A percentile compares a stretch with the other conserved stretches of the same genome.
Evolutionary conservation across 2,888 invertebrate species (phyloP).

Genomic region (Cosmorhoe ocellata): DNA sequence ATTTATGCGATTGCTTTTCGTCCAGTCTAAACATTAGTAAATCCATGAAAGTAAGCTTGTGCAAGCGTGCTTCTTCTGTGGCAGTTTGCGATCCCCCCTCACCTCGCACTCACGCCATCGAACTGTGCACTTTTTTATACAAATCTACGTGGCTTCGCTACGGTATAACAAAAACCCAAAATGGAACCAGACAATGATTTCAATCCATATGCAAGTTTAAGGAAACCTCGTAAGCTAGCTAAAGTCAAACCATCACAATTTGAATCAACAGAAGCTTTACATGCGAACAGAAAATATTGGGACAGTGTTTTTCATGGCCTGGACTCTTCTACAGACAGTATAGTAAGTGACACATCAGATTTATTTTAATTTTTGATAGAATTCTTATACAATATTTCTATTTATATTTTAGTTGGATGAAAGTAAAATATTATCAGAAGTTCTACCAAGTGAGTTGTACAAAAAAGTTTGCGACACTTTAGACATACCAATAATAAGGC

Average conservation of each 20-base stretch:
- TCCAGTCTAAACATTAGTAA: slow-evolving; percentile 5
- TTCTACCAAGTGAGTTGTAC: slow-evolving; percentile 62
- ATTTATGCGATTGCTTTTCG: too few relatives aligned
- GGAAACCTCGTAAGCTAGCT: slow-evolving; percentile 53
- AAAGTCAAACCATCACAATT: slow-evolving; percentile 57
- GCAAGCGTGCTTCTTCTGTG: neutral
- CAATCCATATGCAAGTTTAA: slow-evolving; percentile 13
- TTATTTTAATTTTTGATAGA: too few relatives aligned
- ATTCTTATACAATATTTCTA: too few relatives aligned
- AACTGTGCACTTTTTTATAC: neutral
- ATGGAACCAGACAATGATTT: slow-evolving; percentile 27
- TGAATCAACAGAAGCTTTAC: slow-evolving; percentile 53
- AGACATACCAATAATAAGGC: slow-evolving; percentile 45
- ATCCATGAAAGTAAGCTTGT: slow-evolving; percentile 6
- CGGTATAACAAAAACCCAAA: slow-evolving; percentile 12
- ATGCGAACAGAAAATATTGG: slow-evolving; percentile 67
- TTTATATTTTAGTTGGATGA: slow-evolving; percentile 47
- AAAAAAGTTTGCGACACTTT: slow-evolving; percentile 63
- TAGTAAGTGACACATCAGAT: slow-evolving; percentile 15
- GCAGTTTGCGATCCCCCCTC: slow-evolving; percentile 16
- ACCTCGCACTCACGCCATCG: slow-evolving; percentile 11
- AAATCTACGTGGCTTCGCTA: slow-evolving; percentile 39
- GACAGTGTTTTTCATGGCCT: slow-evolving; percentile 48
- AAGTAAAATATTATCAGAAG: slow-evolving; percentile 56
- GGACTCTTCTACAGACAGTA: slow-evolving; percentile 33